Base-by-base conservation (phyloP, 2,888 invertebrate species). In the Geophilus truncorum region DNA sequence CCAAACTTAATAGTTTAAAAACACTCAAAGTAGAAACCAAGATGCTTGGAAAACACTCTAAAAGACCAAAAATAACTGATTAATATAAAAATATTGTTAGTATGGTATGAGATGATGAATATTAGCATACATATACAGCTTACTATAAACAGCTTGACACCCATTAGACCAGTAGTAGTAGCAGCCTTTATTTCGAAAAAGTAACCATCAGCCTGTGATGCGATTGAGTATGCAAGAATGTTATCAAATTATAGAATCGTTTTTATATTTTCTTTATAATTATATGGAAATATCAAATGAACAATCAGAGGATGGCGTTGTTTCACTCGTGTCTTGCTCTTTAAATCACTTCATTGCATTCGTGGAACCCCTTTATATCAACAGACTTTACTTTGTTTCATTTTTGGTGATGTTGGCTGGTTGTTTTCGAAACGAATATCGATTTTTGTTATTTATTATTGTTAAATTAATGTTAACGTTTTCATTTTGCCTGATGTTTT, bases 271-370 rank as follows among this genome's bases (percentile, higher is more conserved):
- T 57, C 7, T 10, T 57, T 57, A 23, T 23, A 57, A 5, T 62
- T 62, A 23, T 28, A 28, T 45, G 23, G 15, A 62, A 36, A 36
- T 77, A 62, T 23, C 62, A 62, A 62, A 62, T 18, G 77, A 77
- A 77, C 32, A 30, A 36, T 36, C 77, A 34, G 77, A 21, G 77
- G 77, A 77, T 77, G 77, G 77, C 77, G 77, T 77, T 77, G 77
- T 77, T 77, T 77, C 77, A 36, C 62, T 62, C 28, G 25, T 62
- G 62, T 62, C 62, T 62, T 62, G 62, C 28, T 62, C 7, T 62
- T 62, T 25, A 7, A 18, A 57, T 57, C 18, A 57, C 57, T 21
- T 57, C 23, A 40, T 57, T 57, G 57, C 57, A 21, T 57, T 57
- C 21, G 9, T 57, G 57, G 57, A 57, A 57, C 23, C 57, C 10